Conservation (phyloP, 1,140 invertebrate species). For the Scaptomyza pallida region DNA sequence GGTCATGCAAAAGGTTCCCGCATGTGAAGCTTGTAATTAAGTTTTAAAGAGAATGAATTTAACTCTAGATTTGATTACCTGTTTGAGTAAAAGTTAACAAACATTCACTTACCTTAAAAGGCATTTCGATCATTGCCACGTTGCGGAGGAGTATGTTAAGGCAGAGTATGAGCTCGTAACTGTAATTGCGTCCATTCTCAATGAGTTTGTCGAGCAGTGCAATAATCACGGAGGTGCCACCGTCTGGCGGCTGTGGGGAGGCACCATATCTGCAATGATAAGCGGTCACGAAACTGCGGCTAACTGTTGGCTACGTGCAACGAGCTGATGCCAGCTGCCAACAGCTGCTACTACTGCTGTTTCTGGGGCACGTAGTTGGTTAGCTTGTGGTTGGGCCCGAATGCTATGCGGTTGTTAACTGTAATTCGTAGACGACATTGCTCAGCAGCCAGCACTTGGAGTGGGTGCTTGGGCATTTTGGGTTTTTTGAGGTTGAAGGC, state of each 20-base stretch:
- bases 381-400: slow-evolving; percentile 32
- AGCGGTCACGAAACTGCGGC: slow-evolving; percentile 30
- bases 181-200: slow-evolving; percentile 86
- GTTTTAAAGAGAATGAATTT: too few relatives aligned
- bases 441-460: slow-evolving; percentile 7
- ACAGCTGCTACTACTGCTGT: slow-evolving; percentile 23
- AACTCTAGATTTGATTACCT: too few relatives aligned
- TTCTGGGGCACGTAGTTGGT: slow-evolving; percentile 48
- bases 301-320: slow-evolving; percentile 47
- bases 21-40: slow-evolving; percentile 2
- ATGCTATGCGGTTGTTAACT: slow-evolving; percentile 49
- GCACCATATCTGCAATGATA: slow-evolving; percentile 80
- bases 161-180: slow-evolving; percentile 88
- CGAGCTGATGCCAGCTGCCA: slow-evolving; percentile 36
- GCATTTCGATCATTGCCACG: slow-evolving; percentile 84
- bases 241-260: slow-evolving; percentile 75
- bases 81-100: too few relatives aligned
- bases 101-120: slow-evolving; percentile 73
- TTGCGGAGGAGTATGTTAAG: slow-evolving; percentile 88
- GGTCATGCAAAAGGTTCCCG: not conserved
- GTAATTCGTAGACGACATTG: slow-evolving; percentile 46
- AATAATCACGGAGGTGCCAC: slow-evolving; percentile 75
- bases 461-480: slow-evolving; percentile 6
- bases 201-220: slow-evolving; percentile 87
- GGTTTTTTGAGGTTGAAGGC: not conserved